These are phyloP conservation scores for Sialia sialis DNA, from an alignment of 2,113 vertebrate genomes.

Conservation along the genomic window DNA sequence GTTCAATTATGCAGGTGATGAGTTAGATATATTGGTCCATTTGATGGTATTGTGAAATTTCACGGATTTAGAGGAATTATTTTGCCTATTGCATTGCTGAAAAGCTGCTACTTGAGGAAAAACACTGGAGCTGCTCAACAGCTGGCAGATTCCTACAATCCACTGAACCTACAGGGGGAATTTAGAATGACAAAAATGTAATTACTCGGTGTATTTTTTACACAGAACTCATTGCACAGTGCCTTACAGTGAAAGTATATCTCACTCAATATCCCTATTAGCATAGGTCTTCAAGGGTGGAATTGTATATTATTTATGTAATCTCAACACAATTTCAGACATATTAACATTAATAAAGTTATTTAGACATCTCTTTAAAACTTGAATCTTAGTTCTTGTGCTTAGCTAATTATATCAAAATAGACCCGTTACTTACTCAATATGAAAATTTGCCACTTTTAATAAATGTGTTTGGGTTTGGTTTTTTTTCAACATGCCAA, in stretches of 20 bases:
- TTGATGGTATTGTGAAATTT: background rate
- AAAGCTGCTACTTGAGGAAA: background rate
- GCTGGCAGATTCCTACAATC: background rate
- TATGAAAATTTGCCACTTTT: background rate
- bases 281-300: background rate
- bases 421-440: background rate
- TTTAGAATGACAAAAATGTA: background rate
- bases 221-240: background rate
- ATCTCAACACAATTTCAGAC: background rate
- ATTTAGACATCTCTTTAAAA: background rate
- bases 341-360: background rate
- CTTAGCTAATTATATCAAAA: background rate
- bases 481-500: background rate
- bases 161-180: background rate
- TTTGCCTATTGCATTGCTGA: background rate
- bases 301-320: background rate
- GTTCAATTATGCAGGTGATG: background rate
- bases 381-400: background rate
- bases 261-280: background rate
- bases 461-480: fast-evolving
- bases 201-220: background rate
- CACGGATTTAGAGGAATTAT: background rate
- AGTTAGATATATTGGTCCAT: background rate
- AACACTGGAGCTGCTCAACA: background rate
- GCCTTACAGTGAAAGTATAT: background rate